Conservation (phyloP, 2,797 vertebrate species). For the Enoplosus armatus region DNA sequence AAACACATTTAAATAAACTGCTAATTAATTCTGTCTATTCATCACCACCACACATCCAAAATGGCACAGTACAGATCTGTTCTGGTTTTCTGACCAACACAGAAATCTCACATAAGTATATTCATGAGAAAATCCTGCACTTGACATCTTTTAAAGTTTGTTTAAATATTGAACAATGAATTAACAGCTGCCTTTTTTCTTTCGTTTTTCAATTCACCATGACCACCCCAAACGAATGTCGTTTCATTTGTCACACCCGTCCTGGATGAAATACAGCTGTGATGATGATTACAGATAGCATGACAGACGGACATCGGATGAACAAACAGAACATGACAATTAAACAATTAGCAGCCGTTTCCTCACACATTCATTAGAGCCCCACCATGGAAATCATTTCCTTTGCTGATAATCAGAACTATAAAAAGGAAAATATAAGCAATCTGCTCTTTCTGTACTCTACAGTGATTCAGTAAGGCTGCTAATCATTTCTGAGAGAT, state of each 20-base stretch:
- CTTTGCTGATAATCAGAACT: constrained; percentile 33
- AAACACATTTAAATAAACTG: constrained; percentile 45
- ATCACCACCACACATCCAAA: constrained; percentile 42
- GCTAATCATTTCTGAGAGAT: constrained; percentile 80
- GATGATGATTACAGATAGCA: constrained; percentile 62
- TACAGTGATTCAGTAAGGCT: constrained; percentile 56
- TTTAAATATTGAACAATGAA: not conserved
- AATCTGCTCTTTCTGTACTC: constrained; percentile 10
- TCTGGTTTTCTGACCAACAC: constrained; percentile 37
- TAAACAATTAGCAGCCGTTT: constrained; percentile 93
- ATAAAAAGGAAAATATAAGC: constrained; percentile 2
- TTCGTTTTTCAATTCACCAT: constrained; percentile 31
- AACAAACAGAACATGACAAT: constrained; percentile 72
- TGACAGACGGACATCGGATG: constrained; percentile 69
- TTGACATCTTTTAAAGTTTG: constrained; percentile 8
- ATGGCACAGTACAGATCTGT: constrained; percentile 31
- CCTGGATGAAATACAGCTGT: constrained; percentile 79
- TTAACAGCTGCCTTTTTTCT: constrained; percentile 12
- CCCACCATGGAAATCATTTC: constrained; percentile 21
- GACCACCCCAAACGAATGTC: constrained; percentile 65
- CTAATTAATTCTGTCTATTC: constrained; percentile 53
- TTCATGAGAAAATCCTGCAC: constrained; percentile 11
- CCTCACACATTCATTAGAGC: constrained; percentile 44
- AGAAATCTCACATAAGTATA: constrained; percentile 28
- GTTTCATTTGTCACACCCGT: constrained; percentile 61